Evolutionary conservation across 2,113 vertebrate genomes (phyloP), one percentile per base, ranked within the genome.

Genomic region (Paralichthys olivaceus): DNA sequence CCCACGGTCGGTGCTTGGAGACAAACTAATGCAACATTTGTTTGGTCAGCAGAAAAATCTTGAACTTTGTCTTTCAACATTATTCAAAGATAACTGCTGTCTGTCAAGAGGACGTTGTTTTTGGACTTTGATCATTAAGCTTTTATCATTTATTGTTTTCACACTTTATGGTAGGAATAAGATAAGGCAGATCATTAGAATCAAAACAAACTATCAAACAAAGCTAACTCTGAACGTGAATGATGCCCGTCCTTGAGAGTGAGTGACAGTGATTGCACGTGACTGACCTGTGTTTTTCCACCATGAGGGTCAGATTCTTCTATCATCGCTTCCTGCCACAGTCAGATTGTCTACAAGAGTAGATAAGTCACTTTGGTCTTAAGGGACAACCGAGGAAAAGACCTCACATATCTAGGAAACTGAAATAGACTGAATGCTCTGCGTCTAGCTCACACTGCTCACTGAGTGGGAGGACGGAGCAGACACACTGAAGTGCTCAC

Each of bases 341-440:
- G 69, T 75, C 69, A 69, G 61, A 80, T 40, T 40, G 37, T 40
- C 11, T 62, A 78, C 59, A 71, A 81, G 73, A 75, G 84, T 76
- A 60, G 84, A 87, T 90, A 87, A 90, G 59, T 90, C 90, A 90
- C 70, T 76, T 28, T 64, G 81, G 67, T 87, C 78, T 85, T 79
- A 47, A 83, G 72, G 75, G 73, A 89, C 83, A 68, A 79, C 75
- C 64, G 83, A 85, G 88, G 71, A 87, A 91, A 87, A 92, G 87
- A 67, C 72, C 49, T 82, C 64, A 71, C 79, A 80, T 78, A 74
- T 87, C 73, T 53, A 65, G 45, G 72, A 62, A 77, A 75, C 88
- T 85, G 83, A 89, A 93, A 93, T 90, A 93, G 86, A 90, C 76
- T 79, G 79, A 88, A 85, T 74, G 87, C 77, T 86, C 71, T 88